A percentile compares a stretch with the other conserved stretches of the same genome.
phyloP scores from a whole-genome alignment of 2,113 vertebrate species.

The Epinephelus fuscoguttatus region DNA sequence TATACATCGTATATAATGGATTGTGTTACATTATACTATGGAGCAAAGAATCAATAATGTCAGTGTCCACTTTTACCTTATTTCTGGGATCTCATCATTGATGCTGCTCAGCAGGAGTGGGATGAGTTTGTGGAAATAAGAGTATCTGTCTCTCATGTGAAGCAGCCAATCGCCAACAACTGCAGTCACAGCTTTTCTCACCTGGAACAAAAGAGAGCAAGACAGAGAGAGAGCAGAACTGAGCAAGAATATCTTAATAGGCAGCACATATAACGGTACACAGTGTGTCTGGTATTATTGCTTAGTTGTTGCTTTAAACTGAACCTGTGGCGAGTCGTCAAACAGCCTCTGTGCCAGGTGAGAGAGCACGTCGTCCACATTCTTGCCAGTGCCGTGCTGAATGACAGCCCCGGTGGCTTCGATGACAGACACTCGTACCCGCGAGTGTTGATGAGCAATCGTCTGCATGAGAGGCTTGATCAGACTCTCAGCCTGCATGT shows the following conservation, averaged over 20 bases:
- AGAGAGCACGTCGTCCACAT: conserved; percentile 92
- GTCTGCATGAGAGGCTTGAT: conserved; percentile 93
- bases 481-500: conserved; percentile 94
- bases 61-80: conserved; percentile 77
- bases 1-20: not conserved
- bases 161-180: conserved; percentile 93
- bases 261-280: not conserved
- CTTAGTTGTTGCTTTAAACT: not conserved
- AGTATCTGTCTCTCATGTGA: conserved; percentile 91
- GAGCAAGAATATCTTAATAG: not conserved
- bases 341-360: conserved; percentile 96
- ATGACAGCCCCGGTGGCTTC: conserved; percentile 91
- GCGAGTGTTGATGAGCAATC: conserved; percentile 93
- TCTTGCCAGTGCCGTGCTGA: conserved; percentile 89
- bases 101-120: conserved; percentile 92
- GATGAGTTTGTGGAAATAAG: conserved; percentile 93
- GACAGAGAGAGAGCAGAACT: not conserved
- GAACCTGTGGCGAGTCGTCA: conserved; percentile 93
- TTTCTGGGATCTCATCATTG: conserved; percentile 91
- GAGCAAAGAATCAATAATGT: not conserved
- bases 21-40: not conserved
- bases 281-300: not conserved
- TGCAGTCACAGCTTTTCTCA: conserved; percentile 88
- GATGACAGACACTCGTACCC: conserved; percentile 90
- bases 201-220: conserved; percentile 79